Evolutionary conservation across 1,140 invertebrate species (phyloP).

Genomic region (Listronotus oregonensis): DNA sequence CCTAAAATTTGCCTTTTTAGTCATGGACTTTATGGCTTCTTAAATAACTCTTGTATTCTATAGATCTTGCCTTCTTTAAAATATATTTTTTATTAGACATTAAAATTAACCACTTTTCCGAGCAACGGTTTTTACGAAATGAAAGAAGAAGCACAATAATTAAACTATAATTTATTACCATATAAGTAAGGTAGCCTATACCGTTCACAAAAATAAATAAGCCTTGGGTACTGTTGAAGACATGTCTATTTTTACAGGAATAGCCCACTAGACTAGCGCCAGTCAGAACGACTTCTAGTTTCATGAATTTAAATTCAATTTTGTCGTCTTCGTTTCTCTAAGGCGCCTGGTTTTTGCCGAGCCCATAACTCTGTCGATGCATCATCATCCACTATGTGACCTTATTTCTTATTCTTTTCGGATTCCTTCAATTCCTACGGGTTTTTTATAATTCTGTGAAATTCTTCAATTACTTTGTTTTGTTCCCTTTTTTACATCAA

Average conservation of each 20-base stretch:
- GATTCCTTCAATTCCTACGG: conserved; percentile 15
- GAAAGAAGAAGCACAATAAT: too few relatives aligned
- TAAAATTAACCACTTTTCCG: too few relatives aligned
- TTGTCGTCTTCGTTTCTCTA: conserved; percentile 12
- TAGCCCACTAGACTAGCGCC: not conserved
- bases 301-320: conserved; percentile 20
- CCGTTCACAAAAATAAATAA: too few relatives aligned
- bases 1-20: too few relatives aligned
- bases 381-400: conserved; percentile 17
- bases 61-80: too few relatives aligned
- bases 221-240: too few relatives aligned
- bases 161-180: too few relatives aligned
- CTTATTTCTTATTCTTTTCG: conserved; percentile 15
- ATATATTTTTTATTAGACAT: too few relatives aligned
- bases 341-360: conserved; percentile 14
- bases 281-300: conserved; percentile 7
- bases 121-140: too few relatives aligned
- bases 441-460: conserved; percentile 10
- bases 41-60: too few relatives aligned
- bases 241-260: not conserved
- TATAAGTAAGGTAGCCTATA: too few relatives aligned
- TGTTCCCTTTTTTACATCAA: not conserved
- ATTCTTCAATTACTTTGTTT: conserved; percentile 3
- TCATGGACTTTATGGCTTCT: too few relatives aligned
- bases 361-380: conserved; percentile 15